These are phyloP conservation scores for Phylloscopus whistleri DNA, from an alignment of 2,113 vertebrate genomes.

Conservation along the genomic window DNA sequence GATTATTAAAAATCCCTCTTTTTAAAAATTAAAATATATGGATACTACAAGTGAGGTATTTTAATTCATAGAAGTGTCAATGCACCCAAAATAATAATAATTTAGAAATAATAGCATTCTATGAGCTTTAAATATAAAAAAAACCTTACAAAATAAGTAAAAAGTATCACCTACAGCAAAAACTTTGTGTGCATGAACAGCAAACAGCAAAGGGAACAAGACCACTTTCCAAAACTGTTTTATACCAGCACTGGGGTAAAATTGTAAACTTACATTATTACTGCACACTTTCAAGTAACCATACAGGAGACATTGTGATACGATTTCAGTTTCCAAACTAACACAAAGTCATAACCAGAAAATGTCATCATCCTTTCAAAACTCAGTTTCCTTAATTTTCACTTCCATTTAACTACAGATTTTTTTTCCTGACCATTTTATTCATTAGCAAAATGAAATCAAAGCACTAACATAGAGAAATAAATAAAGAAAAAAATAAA, in stretches of 20 bases:
- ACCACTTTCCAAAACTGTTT: neutral
- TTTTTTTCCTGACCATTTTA: neutral
- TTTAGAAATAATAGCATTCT: neutral
- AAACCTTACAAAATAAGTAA: neutral
- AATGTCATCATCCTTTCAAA: neutral
- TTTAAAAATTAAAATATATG: neutral
- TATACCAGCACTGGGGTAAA: neutral
- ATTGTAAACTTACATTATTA: neutral
- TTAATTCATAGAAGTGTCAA: neutral
- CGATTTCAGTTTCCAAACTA: neutral
- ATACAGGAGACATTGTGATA: neutral
- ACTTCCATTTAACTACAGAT: neutral
- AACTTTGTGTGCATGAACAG: neutral
- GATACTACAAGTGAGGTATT: neutral
- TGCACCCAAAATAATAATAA: neutral
- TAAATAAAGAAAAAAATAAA: neutral
- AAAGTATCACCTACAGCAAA: neutral
- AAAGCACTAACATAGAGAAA: neutral
- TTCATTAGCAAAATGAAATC: neutral
- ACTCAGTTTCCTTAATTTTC: neutral
- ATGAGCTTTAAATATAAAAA: neutral
- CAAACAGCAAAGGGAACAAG: neutral
- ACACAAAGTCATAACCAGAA: neutral
- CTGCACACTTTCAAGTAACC: neutral
- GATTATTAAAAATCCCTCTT: neutral